Evolutionary conservation across 2,888 invertebrate species (phyloP).

Genomic region (Ellobium chinense): DNA sequence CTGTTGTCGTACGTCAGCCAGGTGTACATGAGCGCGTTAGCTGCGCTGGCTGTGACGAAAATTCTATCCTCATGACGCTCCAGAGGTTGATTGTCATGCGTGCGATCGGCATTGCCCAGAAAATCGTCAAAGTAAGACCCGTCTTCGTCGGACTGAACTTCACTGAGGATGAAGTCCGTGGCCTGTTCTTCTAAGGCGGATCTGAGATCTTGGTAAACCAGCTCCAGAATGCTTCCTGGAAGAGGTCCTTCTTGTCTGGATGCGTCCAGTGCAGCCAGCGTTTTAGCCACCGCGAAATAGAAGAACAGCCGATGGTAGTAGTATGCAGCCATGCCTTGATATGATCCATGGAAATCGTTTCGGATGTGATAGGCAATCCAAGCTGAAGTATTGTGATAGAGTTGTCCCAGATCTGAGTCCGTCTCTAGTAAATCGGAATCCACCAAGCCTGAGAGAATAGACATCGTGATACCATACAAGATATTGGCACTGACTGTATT

Average conservation of each 20-base stretch:
- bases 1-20: slow-evolving; percentile 65
- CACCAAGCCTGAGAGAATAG: not conserved
- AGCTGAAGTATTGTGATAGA: not conserved
- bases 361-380: not conserved
- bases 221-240: not conserved
- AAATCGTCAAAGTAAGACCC: not conserved
- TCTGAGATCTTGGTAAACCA: not conserved
- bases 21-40: slow-evolving; percentile 66
- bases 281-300: not conserved
- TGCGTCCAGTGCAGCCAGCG: not conserved
- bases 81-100: not conserved
- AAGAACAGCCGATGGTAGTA: not conserved
- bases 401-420: not conserved
- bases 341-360: not conserved
- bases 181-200: slow-evolving; percentile 5
- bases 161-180: not conserved
- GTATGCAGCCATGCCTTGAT: not conserved
- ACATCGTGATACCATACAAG: not conserved
- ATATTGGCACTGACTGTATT: not conserved
- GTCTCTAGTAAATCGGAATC: too few species aligned
- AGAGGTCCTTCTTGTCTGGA: not conserved
- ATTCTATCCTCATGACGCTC: slow-evolving; percentile 66
- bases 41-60: slow-evolving; percentile 69
- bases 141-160: not conserved
- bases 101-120: not conserved